Conservation (phyloP, 2,797 vertebrate species). For the Mormyrops boulengeri region DNA sequence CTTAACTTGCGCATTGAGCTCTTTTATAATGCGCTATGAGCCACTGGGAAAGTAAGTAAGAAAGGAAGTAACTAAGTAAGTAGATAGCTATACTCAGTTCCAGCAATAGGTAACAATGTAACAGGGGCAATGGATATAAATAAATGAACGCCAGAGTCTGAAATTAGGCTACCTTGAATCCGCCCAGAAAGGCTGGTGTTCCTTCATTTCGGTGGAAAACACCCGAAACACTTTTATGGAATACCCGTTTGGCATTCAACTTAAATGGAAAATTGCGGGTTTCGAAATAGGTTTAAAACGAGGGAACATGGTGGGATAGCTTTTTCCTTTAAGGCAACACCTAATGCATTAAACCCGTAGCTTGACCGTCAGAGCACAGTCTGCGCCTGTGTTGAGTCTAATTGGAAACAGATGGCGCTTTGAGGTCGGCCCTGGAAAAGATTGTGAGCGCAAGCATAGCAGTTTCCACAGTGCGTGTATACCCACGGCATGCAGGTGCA, state of each 20-base stretch:
- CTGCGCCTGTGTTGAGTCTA: conserved; percentile 53
- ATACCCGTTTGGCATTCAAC: conserved; percentile 40
- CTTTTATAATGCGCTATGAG: background rate
- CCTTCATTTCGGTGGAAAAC: conserved; percentile 14
- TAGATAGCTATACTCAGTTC: background rate
- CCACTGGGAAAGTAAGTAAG: background rate
- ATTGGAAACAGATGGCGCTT: conserved; percentile 71
- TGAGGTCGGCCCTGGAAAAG: conserved; percentile 44
- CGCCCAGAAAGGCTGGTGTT: background rate
- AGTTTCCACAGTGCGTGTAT: conserved; percentile 41
- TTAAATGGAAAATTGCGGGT: conserved; percentile 37
- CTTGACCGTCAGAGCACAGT: conserved; percentile 57
- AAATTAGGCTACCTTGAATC: background rate
- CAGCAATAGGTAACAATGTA: background rate
- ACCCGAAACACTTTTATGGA: conserved; percentile 26
- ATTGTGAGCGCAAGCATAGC: conserved; percentile 40
- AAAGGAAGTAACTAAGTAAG: background rate
- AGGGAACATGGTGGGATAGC: conserved; percentile 41
- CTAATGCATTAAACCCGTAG: conserved; percentile 56
- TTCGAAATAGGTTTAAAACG: conserved; percentile 34
- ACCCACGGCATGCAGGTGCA: conserved; percentile 60
- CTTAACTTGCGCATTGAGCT: background rate
- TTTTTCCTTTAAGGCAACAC: conserved; percentile 52
- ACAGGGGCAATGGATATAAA: background rate
- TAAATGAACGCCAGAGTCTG: background rate